A percentile compares a stretch with the other conserved stretches of the same genome.
These are phyloP conservation scores for Stegastes partitus DNA, from an alignment of 2,113 vertebrate genomes.

Conservation along the genomic window DNA sequence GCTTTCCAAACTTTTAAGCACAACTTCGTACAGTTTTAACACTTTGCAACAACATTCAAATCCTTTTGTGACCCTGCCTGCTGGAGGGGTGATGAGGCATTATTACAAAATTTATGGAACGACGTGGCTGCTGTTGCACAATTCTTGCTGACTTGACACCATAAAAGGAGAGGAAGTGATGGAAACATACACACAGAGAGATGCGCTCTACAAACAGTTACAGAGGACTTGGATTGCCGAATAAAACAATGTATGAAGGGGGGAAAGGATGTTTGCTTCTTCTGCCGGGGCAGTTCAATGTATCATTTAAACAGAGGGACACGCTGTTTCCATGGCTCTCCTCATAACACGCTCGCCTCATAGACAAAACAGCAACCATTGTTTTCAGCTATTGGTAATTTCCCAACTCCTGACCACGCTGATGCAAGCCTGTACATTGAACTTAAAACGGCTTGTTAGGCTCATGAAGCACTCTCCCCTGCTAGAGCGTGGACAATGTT, in stretches of 20 bases:
- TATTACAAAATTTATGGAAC: slow-evolving; percentile 29
- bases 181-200: not conserved
- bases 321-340: slow-evolving; percentile 7
- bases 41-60: slow-evolving; percentile 24
- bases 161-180: slow-evolving; percentile 43
- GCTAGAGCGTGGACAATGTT: slow-evolving; percentile 6
- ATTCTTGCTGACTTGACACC: slow-evolving; percentile 23
- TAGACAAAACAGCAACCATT: slow-evolving; percentile 16
- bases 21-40: no score
- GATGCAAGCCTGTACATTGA: slow-evolving; percentile 5
- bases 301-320: slow-evolving; percentile 25
- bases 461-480: slow-evolving; percentile 28
- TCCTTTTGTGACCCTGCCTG: not conserved
- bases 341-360: slow-evolving; percentile 11
- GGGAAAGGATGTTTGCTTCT: not conserved
- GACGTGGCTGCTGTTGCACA: slow-evolving; percentile 1
- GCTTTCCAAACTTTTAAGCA: not conserved
- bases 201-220: slow-evolving; percentile 3
- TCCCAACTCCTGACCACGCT: not conserved
- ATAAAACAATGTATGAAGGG: not conserved
- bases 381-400: slow-evolving; percentile 19
- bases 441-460: not conserved
- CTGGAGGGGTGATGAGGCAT: slow-evolving; percentile 1
- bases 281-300: slow-evolving; percentile 23
- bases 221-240: not conserved